Evolutionary conservation across 2,797 vertebrate genomes (phyloP).

Genomic region (Pseudochaenichthys georgianus): DNA sequence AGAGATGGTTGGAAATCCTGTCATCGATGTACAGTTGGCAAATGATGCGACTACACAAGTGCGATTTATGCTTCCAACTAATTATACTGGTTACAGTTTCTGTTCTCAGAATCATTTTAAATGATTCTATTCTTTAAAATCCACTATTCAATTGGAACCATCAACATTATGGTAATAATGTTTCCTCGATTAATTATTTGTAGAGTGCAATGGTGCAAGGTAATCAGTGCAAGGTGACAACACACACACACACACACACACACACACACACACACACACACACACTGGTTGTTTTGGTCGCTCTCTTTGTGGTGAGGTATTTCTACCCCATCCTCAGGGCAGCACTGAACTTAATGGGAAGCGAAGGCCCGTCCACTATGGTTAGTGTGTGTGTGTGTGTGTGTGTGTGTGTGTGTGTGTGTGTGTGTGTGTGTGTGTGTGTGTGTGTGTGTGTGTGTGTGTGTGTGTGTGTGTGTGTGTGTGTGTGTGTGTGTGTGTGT

Average conservation of each 20-base stretch:
- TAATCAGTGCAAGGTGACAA: slow-evolving; percentile 17
- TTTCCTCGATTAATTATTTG: slow-evolving; percentile 21
- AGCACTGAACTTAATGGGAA: slow-evolving; percentile 79
- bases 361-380: slow-evolving; percentile 81
- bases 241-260: slow-evolving; percentile 15
- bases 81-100: neutral
- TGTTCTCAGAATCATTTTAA: slow-evolving; percentile 4
- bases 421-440: no score
- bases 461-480: no score
- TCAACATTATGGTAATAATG: slow-evolving; percentile 8
- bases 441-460: no score
- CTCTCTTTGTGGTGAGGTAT: slow-evolving; percentile 65
- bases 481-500: no score
- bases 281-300: slow-evolving; percentile 47
- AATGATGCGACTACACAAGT: slow-evolving; percentile 20
- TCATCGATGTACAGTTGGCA: slow-evolving; percentile 13
- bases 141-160: neutral
- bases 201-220: neutral
- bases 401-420: no score
- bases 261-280: slow-evolving; percentile 33
- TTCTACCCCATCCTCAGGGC: slow-evolving; percentile 77
- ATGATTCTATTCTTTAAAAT: neutral
- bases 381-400: slow-evolving; percentile 71
- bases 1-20: slow-evolving; percentile 17
- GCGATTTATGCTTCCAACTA: neutral